Percentiles rank a stretch among this genome's conserved stretches.
These are phyloP conservation scores for Lomographa bimaculata DNA, from an alignment of 2,888 invertebrate species.

Conservation along the genomic window DNA sequence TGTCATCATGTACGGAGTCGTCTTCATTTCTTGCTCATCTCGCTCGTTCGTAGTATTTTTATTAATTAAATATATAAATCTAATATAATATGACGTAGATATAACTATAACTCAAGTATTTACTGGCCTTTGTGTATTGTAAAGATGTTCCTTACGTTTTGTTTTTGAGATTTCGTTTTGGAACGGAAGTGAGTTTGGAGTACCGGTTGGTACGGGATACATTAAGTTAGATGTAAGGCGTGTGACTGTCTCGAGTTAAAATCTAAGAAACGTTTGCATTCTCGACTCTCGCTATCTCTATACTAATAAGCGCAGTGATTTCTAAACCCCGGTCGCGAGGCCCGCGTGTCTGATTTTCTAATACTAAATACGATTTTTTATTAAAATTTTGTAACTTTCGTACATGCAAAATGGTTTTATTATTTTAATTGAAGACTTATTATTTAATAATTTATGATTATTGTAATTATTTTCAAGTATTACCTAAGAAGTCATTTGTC, in stretches of 20 bases:
- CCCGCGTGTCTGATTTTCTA: conserved; percentile 37
- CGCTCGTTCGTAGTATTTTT: conserved; percentile 66
- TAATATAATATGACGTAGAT: conserved; percentile 72
- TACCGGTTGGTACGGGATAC: conserved; percentile 67
- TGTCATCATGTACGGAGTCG: conserved; percentile 42
- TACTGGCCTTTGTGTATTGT: conserved; percentile 68
- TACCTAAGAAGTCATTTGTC: conserved; percentile 46
- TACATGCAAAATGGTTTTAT: conserved; percentile 19
- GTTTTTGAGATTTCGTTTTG: conserved; percentile 53
- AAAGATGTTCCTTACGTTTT: conserved; percentile 63
- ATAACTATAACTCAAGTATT: conserved; percentile 71
- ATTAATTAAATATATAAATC: conserved; percentile 55
- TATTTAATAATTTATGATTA: conserved; percentile 48
- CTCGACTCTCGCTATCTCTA: conserved; percentile 48
- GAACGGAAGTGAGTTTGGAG: conserved; percentile 39
- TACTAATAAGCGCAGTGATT: conserved; percentile 49
- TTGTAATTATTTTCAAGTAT: conserved; percentile 58
- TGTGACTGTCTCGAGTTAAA: conserved; percentile 69
- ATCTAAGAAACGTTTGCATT: conserved; percentile 50
- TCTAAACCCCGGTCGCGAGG: conserved; percentile 60
- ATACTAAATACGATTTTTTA: conserved; percentile 32
- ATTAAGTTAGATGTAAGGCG: conserved; percentile 67
- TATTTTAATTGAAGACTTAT: conserved; percentile 59
- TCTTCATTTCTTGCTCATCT: conserved; percentile 70
- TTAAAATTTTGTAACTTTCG: conserved; percentile 35